phyloP scores from a whole-genome alignment of 2,888 invertebrate genomes.

The Agonopterix arenella region DNA sequence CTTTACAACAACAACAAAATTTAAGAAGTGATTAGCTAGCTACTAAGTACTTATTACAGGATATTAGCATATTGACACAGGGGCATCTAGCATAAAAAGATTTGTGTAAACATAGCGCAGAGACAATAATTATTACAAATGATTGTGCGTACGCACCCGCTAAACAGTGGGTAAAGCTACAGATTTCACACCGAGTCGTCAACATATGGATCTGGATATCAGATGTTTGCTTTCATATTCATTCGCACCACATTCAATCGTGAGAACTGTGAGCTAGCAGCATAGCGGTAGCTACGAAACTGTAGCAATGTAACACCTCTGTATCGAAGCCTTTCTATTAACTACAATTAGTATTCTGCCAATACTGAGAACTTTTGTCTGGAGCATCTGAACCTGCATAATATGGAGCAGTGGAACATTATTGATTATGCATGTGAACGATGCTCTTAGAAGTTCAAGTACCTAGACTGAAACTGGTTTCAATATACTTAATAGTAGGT shows the following conservation, averaged over 20 bases:
- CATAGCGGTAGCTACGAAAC: conserved; percentile 59
- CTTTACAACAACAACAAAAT: too few relatives aligned
- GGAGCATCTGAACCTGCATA: not conserved
- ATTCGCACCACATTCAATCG: conserved; percentile 69
- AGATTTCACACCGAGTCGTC: conserved; percentile 75
- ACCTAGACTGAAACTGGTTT: too few relatives aligned
- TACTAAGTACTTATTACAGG: not conserved
- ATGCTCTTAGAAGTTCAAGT: too few relatives aligned
- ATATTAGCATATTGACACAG: conserved; percentile 19
- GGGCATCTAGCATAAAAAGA: conserved; percentile 52
- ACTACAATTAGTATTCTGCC: conserved; percentile 49
- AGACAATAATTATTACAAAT: conserved; percentile 77
- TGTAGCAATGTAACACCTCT: conserved; percentile 59
- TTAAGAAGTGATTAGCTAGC: too few relatives aligned
- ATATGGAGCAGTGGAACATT: not conserved
- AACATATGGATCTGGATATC: conserved; percentile 77
- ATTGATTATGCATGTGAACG: too few relatives aligned
- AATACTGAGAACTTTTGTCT: conserved; percentile 42
- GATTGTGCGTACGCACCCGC: conserved; percentile 69
- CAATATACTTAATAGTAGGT: too few relatives aligned
- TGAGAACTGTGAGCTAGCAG: conserved; percentile 61
- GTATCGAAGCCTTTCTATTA: conserved; percentile 48
- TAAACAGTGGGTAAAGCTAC: conserved; percentile 76
- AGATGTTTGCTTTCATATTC: conserved; percentile 71
- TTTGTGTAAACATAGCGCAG: conserved; percentile 66